Base-by-base conservation (phyloP, 2,113 vertebrate species). In the Microtus montanus region DNA sequence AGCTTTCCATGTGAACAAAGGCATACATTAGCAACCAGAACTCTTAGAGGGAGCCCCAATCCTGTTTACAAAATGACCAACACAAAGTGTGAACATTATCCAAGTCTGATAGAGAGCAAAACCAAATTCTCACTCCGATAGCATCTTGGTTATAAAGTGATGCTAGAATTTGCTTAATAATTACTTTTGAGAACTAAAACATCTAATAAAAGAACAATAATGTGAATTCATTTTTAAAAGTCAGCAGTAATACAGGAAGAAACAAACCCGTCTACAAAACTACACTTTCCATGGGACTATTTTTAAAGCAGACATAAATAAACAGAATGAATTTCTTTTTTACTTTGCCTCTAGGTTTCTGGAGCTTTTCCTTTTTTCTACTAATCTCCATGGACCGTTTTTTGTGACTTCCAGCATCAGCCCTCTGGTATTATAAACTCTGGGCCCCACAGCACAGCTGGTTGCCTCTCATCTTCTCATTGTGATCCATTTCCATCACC, bases 201-300 rank as follows among this genome's bases (percentile, higher is more conserved):
- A 90, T 2, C 30, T 71, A 93, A 78, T 61, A 90, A 26, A 74
- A 87, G 92, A 80, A 85, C 70, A 91, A 35, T 47, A 82, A 44
- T 85, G 47, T 87, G 58, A 87, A 96, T 8, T 83, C 22, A 93
- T 61, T 94, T 88, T 96, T 82, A 68, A 93, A 93, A 70, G 64
- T 90, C 44, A 92, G 2, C 6, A 73, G 38, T 73, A 75, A 49
- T 11, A 28, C 5, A 75, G 8, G 33, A 71, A 19, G 33, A 84
- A 93, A 93, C 64, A 86, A 96, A 74, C 47, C 7, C 54, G 54
- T 35, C 63, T 77, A 61, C 15, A 61, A 92, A 94, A 35, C 8
- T n/a, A 35, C 63, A 78, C 68, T 94, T 94, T 24, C 9, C 89
- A 86, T 75, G 3, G 35, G 13, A 24, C 1, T 4, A 79, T 90